A percentile compares a stretch with the other conserved stretches of the same genome.
Conservation (phyloP, 2,113 vertebrate species). For the Aepyceros melampus region DNA sequence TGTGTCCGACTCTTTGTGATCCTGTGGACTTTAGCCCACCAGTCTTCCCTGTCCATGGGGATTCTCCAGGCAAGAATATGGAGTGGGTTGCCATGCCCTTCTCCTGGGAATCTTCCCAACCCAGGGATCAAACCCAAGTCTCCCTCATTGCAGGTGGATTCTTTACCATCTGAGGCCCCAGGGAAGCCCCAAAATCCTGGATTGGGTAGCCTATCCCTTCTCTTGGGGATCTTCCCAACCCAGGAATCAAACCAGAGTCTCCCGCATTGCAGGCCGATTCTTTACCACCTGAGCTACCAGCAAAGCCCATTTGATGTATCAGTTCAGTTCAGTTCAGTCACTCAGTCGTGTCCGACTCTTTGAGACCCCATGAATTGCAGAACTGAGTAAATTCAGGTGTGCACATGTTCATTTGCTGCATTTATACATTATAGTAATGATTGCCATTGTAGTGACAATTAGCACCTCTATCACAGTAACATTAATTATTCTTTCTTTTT, state of each 20-base stretch:
- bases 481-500: not conserved
- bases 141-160: not conserved
- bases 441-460: not conserved
- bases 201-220: not conserved
- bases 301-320: not conserved
- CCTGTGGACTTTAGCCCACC: rapidly evolving
- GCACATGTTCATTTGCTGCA: not conserved
- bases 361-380: not conserved
- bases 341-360: too few relatives aligned
- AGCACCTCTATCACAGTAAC: not conserved
- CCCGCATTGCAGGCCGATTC: not conserved
- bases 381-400: not conserved
- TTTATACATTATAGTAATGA: not conserved
- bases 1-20: not conserved
- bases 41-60: not conserved
- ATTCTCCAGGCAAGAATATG: not conserved
- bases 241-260: not conserved
- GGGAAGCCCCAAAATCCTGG: not conserved
- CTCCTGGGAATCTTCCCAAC: not conserved
- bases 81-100: not conserved
- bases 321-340: too few relatives aligned
- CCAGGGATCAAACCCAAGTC: not conserved
- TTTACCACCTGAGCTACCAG: not conserved
- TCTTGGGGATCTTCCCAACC: not conserved
- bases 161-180: not conserved